Conservation (phyloP, 2,888 invertebrate genomes). For the Phaonia tiefii region DNA sequence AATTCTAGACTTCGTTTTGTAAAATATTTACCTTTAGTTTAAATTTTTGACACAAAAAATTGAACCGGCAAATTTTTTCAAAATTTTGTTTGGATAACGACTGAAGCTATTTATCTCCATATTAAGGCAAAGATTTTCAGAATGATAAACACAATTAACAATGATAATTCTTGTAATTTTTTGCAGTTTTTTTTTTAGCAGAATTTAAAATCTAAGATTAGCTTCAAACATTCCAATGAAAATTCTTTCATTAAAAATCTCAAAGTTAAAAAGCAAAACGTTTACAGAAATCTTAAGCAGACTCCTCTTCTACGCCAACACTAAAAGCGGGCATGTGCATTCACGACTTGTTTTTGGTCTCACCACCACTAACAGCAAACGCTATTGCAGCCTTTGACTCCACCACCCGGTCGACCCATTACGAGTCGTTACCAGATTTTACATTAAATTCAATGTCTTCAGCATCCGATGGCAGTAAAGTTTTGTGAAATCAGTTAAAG, state of each 20-base stretch:
- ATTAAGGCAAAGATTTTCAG: no score
- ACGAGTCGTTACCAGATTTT: constrained; percentile 10
- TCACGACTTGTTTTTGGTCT: constrained; percentile 21
- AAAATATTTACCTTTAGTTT: no score
- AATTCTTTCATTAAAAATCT: background rate
- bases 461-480: background rate
- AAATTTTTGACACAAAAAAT: no score
- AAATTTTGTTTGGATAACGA: no score
- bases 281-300: background rate
- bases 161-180: no score
- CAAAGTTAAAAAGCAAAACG: background rate
- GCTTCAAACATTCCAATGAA: background rate
- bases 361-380: background rate
- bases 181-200: background rate
- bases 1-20: no score
- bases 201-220: constrained; percentile 1
- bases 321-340: background rate
- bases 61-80: no score
- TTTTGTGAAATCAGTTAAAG: constrained; percentile 2
- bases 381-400: background rate
- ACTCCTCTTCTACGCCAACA: background rate
- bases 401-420: background rate
- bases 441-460: constrained; percentile 13
- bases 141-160: no score
- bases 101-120: no score